phyloP scores from a whole-genome alignment of 2,888 invertebrate genomes.

The Actias luna region DNA sequence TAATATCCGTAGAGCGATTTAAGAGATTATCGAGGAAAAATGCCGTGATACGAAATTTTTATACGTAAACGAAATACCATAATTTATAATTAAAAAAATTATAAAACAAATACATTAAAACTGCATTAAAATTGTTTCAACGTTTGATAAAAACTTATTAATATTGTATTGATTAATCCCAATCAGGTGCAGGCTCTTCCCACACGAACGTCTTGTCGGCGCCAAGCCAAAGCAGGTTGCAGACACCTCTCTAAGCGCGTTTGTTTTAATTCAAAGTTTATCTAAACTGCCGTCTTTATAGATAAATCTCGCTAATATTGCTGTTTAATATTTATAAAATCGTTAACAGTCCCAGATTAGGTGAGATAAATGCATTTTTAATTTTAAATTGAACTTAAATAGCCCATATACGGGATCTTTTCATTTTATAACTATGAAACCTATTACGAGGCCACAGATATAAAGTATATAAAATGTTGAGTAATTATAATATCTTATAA shows the following conservation, averaged over 20 bases:
- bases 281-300: slow-evolving; percentile 31
- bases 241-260: slow-evolving; percentile 22
- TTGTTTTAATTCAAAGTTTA: slow-evolving; percentile 34
- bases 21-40: too few relatives aligned
- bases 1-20: too few relatives aligned
- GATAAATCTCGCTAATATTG: slow-evolving; percentile 24
- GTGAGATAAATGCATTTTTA: not conserved
- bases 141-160: not conserved
- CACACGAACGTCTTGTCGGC: slow-evolving; percentile 35
- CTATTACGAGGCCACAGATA: not conserved
- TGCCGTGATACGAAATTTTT: too few relatives aligned
- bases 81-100: too few relatives aligned
- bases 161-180: slow-evolving; percentile 2
- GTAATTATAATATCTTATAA: too few relatives aligned
- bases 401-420: not conserved
- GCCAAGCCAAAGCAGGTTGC: slow-evolving; percentile 24
- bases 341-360: slow-evolving; percentile 7
- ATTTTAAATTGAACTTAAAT: not conserved
- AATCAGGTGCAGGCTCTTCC: slow-evolving; percentile 27
- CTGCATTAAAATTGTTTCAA: not conserved
- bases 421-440: not conserved
- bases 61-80: too few relatives aligned
- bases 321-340: slow-evolving; percentile 16
- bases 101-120: not conserved
- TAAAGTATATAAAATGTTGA: not conserved